Base-by-base conservation (phyloP, 2,888 invertebrate species). In the Cataglyphis cursor region DNA sequence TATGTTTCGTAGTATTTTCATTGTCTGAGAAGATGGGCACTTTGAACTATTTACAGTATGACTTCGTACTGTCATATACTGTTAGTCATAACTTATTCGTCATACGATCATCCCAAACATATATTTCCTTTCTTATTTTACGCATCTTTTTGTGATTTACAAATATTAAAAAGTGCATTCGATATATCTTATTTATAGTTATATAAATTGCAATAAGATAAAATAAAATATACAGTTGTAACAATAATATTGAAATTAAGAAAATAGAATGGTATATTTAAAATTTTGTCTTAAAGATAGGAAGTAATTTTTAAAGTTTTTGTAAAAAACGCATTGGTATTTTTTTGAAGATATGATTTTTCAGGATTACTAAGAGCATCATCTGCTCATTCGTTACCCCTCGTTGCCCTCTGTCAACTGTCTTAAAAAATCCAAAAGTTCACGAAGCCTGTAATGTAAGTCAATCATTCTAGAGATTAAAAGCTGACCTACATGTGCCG, bases 41-140 rank as follows among this genome's bases (percentile, higher is more conserved):
- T 87, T 85, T 70, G 82, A 85, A 89, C 89, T 91, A 90, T 91
- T 89, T 88, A 87, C 65, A 72, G 72, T 84, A 82, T 83, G 83
- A 90, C 84, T 89, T 89, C 83, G 78, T 48, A 74, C 51, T 72
- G 78, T 89, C 85, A 6, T 6, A 76, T 38, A 74, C 51, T 72
- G 78, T 89, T 88, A 90, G 89, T 92, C 91, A 90, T 91, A 92
- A 91, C 84, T 91, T 90, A 86, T 82, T 89, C 85, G 88, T 91
- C 88, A 91, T 87, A 84, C 84, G 86, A 91, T 87, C 89, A 82
- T 72, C 84, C 10, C 21, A 41, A 31, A 35, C 10, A 18, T 35
- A 21, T 6, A 28, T 81, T 31, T 48, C 15, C 51, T 64, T 73
- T 59, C 41, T 65, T 74, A 83, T 78, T 54, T 61, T 78, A 64